These are phyloP conservation scores for Melinaea marsaeus DNA, from an alignment of 2,888 invertebrate genomes.

Conservation along the genomic window DNA sequence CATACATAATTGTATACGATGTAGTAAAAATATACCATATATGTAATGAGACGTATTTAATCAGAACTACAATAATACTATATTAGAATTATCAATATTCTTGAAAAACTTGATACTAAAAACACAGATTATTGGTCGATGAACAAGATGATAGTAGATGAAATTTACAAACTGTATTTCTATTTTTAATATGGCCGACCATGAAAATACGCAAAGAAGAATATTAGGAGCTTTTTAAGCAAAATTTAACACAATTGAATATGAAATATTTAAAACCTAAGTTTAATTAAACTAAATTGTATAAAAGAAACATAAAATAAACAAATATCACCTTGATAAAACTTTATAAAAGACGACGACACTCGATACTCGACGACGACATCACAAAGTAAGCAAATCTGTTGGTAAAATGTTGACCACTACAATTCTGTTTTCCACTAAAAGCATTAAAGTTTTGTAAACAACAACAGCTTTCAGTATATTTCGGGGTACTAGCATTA, in stretches of 20 bases:
- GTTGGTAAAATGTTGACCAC: slow-evolving; percentile 20
- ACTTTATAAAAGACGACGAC: slow-evolving; percentile 75
- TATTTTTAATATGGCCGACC: slow-evolving; percentile 70
- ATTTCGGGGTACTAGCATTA: not conserved
- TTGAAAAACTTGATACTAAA: not conserved
- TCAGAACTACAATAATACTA: slow-evolving; percentile 34
- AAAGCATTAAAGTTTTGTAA: not conserved
- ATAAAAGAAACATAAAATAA: slow-evolving; percentile 29
- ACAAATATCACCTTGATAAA: slow-evolving; percentile 67
- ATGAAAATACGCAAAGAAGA: slow-evolving; percentile 28
- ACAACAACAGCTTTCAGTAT: not conserved
- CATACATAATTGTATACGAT: slow-evolving; percentile 23
- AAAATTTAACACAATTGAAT: slow-evolving; percentile 9
- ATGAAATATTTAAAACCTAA: not conserved
- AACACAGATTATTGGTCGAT: slow-evolving; percentile 41
- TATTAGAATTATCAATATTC: not conserved
- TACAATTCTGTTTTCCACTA: not conserved
- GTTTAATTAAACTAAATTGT: slow-evolving; percentile 6
- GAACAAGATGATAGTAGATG: slow-evolving; percentile 54
- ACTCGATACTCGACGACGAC: slow-evolving; percentile 74
- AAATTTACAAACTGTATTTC: slow-evolving; percentile 48
- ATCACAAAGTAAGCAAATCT: slow-evolving; percentile 53
- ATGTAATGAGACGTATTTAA: slow-evolving; percentile 13
- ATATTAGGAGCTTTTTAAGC: slow-evolving; percentile 8
- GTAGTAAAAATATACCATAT: slow-evolving; percentile 14